phyloP scores from a whole-genome alignment of 2,797 vertebrate species.

The Podargus strigoides region DNA sequence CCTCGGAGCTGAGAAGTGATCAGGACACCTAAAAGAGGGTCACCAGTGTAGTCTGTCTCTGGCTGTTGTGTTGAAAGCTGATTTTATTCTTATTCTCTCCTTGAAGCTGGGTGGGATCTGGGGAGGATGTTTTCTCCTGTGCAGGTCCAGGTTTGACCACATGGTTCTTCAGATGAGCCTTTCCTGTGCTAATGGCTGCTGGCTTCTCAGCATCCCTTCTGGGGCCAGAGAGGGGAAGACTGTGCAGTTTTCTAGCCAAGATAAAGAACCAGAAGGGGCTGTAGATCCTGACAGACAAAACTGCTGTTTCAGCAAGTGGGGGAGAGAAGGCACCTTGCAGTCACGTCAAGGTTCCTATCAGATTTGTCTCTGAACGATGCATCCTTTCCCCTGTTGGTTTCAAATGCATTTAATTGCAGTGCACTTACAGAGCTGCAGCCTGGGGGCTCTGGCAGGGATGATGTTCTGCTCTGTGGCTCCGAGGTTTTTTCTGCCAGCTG shows the following conservation, averaged over 20 bases:
- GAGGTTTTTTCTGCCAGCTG: background rate
- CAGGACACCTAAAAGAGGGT: background rate
- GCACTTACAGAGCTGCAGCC: background rate
- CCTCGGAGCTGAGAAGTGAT: background rate
- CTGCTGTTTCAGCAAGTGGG: background rate
- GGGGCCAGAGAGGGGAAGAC: background rate
- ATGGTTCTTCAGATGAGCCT: accelerated
- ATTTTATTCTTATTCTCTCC: background rate
- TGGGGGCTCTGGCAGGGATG: background rate
- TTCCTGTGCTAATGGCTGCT: background rate
- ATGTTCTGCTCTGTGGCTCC: background rate
- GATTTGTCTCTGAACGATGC: background rate
- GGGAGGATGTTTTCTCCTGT: accelerated
- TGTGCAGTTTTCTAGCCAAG: background rate
- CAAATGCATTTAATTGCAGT: accelerated
- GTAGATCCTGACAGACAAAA: background rate
- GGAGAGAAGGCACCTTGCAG: background rate
- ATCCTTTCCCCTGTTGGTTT: background rate
- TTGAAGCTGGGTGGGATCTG: background rate
- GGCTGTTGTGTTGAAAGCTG: background rate
- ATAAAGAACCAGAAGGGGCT: background rate
- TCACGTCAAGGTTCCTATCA: background rate
- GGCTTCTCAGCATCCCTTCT: background rate
- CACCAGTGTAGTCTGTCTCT: background rate
- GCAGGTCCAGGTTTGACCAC: background rate